phyloP scores from a whole-genome alignment of 2,113 vertebrate genomes.

The Cochlearius cochlearius region DNA sequence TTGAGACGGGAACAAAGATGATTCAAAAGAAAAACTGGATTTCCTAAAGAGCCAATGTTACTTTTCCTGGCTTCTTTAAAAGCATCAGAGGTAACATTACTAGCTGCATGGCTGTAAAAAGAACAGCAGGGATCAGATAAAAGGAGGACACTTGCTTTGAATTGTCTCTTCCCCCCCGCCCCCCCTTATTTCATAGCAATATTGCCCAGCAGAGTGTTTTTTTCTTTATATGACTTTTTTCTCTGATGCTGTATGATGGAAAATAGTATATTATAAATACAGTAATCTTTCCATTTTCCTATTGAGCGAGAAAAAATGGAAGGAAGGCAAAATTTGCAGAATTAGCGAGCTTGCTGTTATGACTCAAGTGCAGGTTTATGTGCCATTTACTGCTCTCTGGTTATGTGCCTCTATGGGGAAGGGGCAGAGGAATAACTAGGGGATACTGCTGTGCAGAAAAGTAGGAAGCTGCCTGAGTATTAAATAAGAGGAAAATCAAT shows the following conservation, averaged over 20 bases:
- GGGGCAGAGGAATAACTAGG: not conserved
- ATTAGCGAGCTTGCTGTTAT: not conserved
- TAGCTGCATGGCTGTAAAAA: not conserved
- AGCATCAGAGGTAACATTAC: not conserved
- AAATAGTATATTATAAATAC: conserved; percentile 1
- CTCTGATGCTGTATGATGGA: not conserved
- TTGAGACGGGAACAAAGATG: not conserved
- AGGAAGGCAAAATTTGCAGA: not conserved
- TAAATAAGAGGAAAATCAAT: conserved; percentile 58
- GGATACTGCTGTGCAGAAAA: not conserved
- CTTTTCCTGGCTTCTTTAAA: not conserved
- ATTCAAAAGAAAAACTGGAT: not conserved
- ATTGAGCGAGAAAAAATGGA: not conserved
- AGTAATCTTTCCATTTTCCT: not conserved
- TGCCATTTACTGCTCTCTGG: not conserved
- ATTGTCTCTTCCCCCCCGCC: not conserved
- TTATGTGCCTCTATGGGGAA: not conserved
- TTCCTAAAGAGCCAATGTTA: not conserved
- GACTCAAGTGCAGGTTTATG: not conserved
- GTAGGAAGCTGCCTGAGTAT: conserved; percentile 40
- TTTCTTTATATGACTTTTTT: not conserved
- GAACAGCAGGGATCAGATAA: conserved; percentile 3
- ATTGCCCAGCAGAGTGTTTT: not conserved
- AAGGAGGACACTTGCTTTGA: conserved; percentile 21
- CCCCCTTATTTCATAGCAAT: not conserved